Evolutionary conservation across 1,140 invertebrate species (phyloP), one percentile per base, ranked within the genome.

Genomic region (Chrysomallon squamiferum): DNA sequence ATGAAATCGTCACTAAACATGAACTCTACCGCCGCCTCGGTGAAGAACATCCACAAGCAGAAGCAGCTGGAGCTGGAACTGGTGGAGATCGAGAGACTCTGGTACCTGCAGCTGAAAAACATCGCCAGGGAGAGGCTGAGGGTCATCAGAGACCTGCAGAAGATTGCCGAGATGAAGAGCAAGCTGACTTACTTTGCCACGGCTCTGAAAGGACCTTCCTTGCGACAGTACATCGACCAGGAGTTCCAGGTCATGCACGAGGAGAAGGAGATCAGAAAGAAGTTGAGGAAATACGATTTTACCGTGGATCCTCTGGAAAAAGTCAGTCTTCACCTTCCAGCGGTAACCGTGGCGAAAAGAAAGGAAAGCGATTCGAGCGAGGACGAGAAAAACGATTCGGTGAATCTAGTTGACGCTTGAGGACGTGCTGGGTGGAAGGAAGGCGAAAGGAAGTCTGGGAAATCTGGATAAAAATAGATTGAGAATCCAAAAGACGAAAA

Each of bases 41-140:
- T 68, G n/a, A 30, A 59, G 52, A 68, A 68, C 43, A 62, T 68
- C 22, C 59, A 54, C 13, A 59, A 63, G 47, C 66, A 68, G 54
- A 52, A 54, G 18, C 59, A 68, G 60, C 60, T 68, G 41, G 66
- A 68, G 41, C 18, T 68, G 43, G 60, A 68, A 15, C 54, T 68
- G 22, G 47, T 58, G 15, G 66, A 68, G 13, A 54, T 68, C 9
- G 66, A 68, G 18, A 43, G 52, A 18, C 22, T 43, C 29, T 68
- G 66, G 66, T 47, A 62, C 52, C 25, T 38, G 20, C 59, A 62
- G 43, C 33, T 62, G 13, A 68, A 68, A 52, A 57, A 41, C 20
- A 62, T 68, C 15, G 56, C 60, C 3, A 41, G 60, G 5, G 60
- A 68, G 32, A 49, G 66, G 6, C 66, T 68, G 20, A 30, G 52